Evolutionary conservation across 2,888 invertebrate genomes (phyloP).

Genomic region (Amiota minor): DNA sequence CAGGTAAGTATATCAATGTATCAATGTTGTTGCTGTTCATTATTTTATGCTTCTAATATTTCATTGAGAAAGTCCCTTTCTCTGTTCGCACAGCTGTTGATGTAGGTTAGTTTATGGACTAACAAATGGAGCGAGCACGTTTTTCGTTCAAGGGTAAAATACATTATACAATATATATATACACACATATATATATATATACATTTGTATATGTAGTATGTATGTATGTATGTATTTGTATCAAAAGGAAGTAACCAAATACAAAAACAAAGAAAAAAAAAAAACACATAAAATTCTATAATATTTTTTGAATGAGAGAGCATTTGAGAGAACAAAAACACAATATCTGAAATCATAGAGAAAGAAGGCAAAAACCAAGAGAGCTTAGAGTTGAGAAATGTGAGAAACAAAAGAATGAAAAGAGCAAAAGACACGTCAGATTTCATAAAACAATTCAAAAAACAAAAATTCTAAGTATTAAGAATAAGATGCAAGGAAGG

Average conservation of each 20-base stretch:
- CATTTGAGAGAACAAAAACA: no score
- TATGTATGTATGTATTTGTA: not conserved
- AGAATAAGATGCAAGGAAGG: no score
- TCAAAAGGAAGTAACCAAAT: not conserved
- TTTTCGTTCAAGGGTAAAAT: not conserved
- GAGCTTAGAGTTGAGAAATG: slow-evolving; percentile 1
- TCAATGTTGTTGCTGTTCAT: not conserved
- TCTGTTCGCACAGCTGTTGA: slow-evolving; percentile 62
- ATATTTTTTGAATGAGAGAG: no score
- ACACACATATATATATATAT: not conserved
- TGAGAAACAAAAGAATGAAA: slow-evolving; percentile 6
- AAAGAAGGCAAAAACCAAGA: slow-evolving; percentile 8
- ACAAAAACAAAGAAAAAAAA: slow-evolving; percentile 1
- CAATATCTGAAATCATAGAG: slow-evolving; percentile 28
- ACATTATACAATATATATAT: not conserved
- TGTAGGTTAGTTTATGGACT: slow-evolving; percentile 68
- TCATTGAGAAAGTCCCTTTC: slow-evolving; percentile 20
- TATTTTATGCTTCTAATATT: not conserved
- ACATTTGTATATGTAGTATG: not conserved
- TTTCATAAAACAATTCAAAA: slow-evolving; percentile 30
- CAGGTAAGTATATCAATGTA: no score
- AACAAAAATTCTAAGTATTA: not conserved
- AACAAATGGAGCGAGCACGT: slow-evolving; percentile 9
- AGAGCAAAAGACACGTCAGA: slow-evolving; percentile 24
- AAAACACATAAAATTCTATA: not conserved